Evolutionary conservation across 2,113 vertebrate genomes (phyloP).

Genomic region (Phalacrocorax aristotelis): DNA sequence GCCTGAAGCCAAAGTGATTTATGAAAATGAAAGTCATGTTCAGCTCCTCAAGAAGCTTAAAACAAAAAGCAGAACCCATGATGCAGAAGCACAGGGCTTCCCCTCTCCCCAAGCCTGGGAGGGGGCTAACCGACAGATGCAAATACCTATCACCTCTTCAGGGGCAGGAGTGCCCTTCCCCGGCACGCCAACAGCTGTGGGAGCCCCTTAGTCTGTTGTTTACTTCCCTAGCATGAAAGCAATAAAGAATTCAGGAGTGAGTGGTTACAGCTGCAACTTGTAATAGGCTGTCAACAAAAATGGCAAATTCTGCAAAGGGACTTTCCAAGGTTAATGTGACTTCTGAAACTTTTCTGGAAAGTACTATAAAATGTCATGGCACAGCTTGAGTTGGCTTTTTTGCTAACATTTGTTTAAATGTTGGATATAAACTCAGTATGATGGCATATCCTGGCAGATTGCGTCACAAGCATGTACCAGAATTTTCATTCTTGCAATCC

Average conservation of each 20-base stretch:
- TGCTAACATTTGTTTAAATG: neutral
- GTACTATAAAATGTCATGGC: neutral
- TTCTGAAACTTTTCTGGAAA: neutral
- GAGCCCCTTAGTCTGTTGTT: neutral
- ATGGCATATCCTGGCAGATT: neutral
- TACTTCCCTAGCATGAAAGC: neutral
- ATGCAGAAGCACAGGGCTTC: neutral
- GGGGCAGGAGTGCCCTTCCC: neutral
- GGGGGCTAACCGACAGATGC: neutral
- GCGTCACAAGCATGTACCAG: neutral
- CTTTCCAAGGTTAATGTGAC: neutral
- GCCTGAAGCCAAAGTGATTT: neutral
- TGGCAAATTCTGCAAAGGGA: neutral
- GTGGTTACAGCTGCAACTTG: neutral
- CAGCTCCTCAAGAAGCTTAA: neutral
- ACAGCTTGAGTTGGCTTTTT: neutral
- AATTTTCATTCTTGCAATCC: neutral
- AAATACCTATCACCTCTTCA: rapidly evolving
- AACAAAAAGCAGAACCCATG: neutral
- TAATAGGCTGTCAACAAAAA: neutral
- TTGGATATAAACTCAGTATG: neutral
- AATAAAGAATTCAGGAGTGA: neutral
- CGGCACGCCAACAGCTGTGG: rapidly evolving
- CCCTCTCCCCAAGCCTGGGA: too few species aligned
- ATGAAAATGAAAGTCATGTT: neutral